Conservation (phyloP, 2,113 vertebrate species). For the Lamprotornis superbus region DNA sequence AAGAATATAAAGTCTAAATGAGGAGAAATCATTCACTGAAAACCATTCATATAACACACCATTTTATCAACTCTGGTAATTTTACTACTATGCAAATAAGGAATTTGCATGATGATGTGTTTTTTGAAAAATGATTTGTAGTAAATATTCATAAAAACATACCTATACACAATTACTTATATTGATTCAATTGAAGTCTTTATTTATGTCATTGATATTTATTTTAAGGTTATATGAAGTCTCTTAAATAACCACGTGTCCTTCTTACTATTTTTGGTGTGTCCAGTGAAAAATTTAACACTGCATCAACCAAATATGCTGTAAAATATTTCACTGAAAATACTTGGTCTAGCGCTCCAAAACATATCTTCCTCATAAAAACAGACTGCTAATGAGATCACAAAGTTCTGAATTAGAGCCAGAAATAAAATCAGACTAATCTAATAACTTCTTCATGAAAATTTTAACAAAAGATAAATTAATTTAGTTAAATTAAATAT, state of each 20-base stretch:
- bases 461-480: conserved; percentile 60
- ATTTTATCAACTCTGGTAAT: conserved; percentile 19
- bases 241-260: background rate
- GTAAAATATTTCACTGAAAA: conserved; percentile 12
- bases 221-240: background rate
- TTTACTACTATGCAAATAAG: conserved; percentile 25
- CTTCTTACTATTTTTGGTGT: background rate
- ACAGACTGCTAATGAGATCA: conserved; percentile 28
- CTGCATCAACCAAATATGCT: background rate
- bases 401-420: conserved; percentile 43
- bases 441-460: conserved; percentile 66
- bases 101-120: background rate
- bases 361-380: conserved; percentile 48
- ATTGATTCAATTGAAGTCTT: background rate
- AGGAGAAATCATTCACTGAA: conserved; percentile 13
- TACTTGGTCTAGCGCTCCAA: conserved; percentile 6
- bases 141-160: background rate
- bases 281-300: conserved; percentile 27
- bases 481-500: conserved; percentile 57
- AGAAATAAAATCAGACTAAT: conserved; percentile 62
- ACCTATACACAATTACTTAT: background rate
- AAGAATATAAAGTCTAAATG: conserved; percentile 9
- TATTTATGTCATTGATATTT: background rate
- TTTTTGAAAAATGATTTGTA: background rate
- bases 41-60: background rate